Evolutionary conservation across 2,888 invertebrate genomes (phyloP).

Genomic region (Corbicula japonica): DNA sequence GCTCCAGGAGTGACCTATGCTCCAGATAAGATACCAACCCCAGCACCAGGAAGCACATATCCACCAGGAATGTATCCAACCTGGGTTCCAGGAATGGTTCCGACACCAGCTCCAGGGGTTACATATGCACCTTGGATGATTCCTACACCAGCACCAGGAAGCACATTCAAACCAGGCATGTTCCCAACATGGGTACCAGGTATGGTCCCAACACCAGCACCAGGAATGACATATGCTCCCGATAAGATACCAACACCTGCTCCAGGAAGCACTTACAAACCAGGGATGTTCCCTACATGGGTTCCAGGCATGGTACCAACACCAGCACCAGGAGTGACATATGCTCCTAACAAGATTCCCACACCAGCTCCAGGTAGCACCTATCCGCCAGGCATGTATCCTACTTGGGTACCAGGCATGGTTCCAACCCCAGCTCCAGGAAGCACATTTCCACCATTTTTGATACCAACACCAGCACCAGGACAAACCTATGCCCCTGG

Average conservation of each 20-base stretch:
- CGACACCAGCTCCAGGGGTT: slow-evolving; percentile 63
- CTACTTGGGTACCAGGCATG: slow-evolving; percentile 67
- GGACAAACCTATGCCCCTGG: slow-evolving; percentile 64
- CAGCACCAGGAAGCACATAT: slow-evolving; percentile 65
- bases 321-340: slow-evolving; percentile 60
- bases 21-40: slow-evolving; percentile 58
- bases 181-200: slow-evolving; percentile 61
- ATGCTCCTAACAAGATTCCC: slow-evolving; percentile 62
- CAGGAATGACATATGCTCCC: slow-evolving; percentile 61
- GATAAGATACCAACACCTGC: slow-evolving; percentile 57
- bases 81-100: slow-evolving; percentile 59
- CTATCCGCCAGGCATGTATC: slow-evolving; percentile 61
- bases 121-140: slow-evolving; percentile 62
- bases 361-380: slow-evolving; percentile 66
- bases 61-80: slow-evolving; percentile 60
- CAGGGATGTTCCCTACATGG: slow-evolving; percentile 62
- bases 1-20: slow-evolving; percentile 62
- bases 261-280: slow-evolving; percentile 56
- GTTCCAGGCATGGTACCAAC: slow-evolving; percentile 64
- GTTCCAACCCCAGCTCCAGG: slow-evolving; percentile 66
- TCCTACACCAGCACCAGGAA: slow-evolving; percentile 58
- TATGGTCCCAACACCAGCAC: slow-evolving; percentile 54
- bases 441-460: slow-evolving; percentile 55
- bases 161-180: slow-evolving; percentile 50
- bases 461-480: slow-evolving; percentile 67